Evolutionary conservation across 2,888 invertebrate species (phyloP), one percentile per base, ranked within the genome.

Genomic region (Hymenopus coronatus): DNA sequence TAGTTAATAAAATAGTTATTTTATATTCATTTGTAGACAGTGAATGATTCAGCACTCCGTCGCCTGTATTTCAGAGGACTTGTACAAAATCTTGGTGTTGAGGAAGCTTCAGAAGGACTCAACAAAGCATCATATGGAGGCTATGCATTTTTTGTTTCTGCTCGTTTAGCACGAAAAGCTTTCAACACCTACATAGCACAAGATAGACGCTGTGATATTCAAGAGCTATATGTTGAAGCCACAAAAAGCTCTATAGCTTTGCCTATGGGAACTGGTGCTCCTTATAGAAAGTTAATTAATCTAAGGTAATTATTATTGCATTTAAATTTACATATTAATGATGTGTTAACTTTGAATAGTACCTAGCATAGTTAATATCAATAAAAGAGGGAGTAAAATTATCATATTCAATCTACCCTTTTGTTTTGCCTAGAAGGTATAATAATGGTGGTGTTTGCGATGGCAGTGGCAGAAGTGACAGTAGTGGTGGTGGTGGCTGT

Each of bases 71-170:
- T 89, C 28, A 89, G 90, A 46, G 90, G 90, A 14, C 86, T 90
- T 0, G 93, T 94, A 83, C 94, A 94, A 0, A 94, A 94, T 91
- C 93, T 94, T 91, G 91, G 94, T 91, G 94, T 95, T 81, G 92
- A 93, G 0, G 93, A 94, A 27, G 93, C 94, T 0, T 94, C 94
- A 90, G 94, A 94, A 90, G 96, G 96, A 0, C 92, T 96, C 9
- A 92, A 94, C 9, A 94, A 94, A 46, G 95, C 95, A 0, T 92
- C 93, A 0, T 92, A 93, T 46, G 95, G 95, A 70, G 94, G 95
- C 90, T 96, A 95, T 90, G 96, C 95, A 14, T 95, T 96, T 91
- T 96, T 96, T 91, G 95, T 95, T 0, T 95, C 95, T n/a, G 95
- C 95, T 84, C 94, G 95, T 25, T 93, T 94, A 0, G 96, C 95